These are phyloP conservation scores for Ectemnius continuus DNA, from an alignment of 2,888 invertebrate species.

Conservation along the genomic window DNA sequence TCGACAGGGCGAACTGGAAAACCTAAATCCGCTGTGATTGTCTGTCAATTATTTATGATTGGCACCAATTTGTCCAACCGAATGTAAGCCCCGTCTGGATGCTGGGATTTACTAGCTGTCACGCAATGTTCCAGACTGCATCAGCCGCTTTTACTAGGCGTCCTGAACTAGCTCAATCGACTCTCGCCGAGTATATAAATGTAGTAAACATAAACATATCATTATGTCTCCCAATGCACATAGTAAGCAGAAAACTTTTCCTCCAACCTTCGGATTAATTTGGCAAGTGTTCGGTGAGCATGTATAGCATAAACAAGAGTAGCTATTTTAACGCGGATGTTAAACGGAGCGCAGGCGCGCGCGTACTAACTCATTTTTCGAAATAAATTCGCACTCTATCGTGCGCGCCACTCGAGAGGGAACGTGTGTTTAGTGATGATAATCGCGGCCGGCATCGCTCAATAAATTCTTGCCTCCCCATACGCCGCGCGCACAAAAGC, in stretches of 20 bases:
- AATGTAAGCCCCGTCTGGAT: conserved; percentile 65
- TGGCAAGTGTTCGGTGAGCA: not conserved
- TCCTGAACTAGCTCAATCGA: not conserved
- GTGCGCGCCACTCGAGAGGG: too few relatives aligned
- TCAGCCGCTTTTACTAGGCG: conserved; percentile 46
- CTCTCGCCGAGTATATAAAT: conserved; percentile 4
- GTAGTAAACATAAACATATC: conserved; percentile 13
- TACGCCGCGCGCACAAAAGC: not conserved
- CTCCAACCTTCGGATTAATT: not conserved
- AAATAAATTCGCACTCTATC: too few relatives aligned
- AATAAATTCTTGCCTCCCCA: conserved; percentile 3
- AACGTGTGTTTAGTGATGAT: too few relatives aligned
- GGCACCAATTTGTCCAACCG: conserved; percentile 73
- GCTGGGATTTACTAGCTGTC: conserved; percentile 63
- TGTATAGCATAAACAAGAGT: not conserved
- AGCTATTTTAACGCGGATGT: not conserved
- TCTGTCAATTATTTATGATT: conserved; percentile 76
- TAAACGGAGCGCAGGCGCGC: not conserved
- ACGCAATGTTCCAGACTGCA: conserved; percentile 59
- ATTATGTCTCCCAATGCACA: not conserved
- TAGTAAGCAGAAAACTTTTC: not conserved
- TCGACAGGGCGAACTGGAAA: conserved; percentile 51
- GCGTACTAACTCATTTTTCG: too few relatives aligned
- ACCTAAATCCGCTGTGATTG: conserved; percentile 69
- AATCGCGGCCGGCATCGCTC: conserved; percentile 1